Percentiles rank a stretch among this genome's conserved stretches.
Conservation (phyloP, 1,140 invertebrate species). For the Drosophila nigromelanica region DNA sequence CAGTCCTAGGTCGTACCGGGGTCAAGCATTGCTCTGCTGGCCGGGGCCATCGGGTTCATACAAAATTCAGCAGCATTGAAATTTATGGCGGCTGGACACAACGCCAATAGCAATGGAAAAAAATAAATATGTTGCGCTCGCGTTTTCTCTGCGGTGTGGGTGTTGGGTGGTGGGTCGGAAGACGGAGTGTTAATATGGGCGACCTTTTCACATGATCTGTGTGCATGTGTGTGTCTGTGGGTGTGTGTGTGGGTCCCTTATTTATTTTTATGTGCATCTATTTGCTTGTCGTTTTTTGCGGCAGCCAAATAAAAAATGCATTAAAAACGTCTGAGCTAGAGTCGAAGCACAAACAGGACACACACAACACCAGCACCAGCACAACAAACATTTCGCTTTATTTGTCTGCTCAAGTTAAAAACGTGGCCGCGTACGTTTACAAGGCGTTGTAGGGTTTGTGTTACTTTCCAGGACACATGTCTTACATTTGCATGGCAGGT, state of each 20-base stretch:
- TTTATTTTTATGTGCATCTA: slow-evolving; percentile 82
- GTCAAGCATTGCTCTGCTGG: slow-evolving; percentile 25
- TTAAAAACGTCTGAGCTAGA: slow-evolving; percentile 76
- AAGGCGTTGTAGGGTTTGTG: neutral
- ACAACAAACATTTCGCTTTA: slow-evolving; percentile 62
- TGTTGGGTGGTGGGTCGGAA: neutral
- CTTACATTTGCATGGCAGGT: slow-evolving; percentile 58
- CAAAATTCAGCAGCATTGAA: slow-evolving; percentile 79
- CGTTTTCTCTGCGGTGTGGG: slow-evolving; percentile 19
- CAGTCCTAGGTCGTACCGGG: slow-evolving; percentile 23
- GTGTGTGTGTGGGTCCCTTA: slow-evolving; percentile 52
- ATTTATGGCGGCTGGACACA: slow-evolving; percentile 80
- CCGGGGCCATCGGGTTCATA: slow-evolving; percentile 55
- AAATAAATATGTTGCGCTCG: slow-evolving; percentile 58
- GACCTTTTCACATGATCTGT: slow-evolving; percentile 35
- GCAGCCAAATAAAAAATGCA: slow-evolving; percentile 79
- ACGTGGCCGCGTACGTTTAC: slow-evolving; percentile 4
- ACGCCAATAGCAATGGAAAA: slow-evolving; percentile 48
- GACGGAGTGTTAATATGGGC: slow-evolving; percentile 67
- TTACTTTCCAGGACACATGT: slow-evolving; percentile 28
- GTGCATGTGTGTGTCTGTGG: slow-evolving; percentile 1
- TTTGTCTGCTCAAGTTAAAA: slow-evolving; percentile 38
- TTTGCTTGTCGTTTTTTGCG: slow-evolving; percentile 71
- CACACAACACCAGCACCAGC: slow-evolving; percentile 3
- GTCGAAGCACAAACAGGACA: slow-evolving; percentile 23